Percentiles rank a stretch among this genome's conserved stretches.
phyloP scores from a whole-genome alignment of 2,113 vertebrate species.

The Tachycineta bicolor region DNA sequence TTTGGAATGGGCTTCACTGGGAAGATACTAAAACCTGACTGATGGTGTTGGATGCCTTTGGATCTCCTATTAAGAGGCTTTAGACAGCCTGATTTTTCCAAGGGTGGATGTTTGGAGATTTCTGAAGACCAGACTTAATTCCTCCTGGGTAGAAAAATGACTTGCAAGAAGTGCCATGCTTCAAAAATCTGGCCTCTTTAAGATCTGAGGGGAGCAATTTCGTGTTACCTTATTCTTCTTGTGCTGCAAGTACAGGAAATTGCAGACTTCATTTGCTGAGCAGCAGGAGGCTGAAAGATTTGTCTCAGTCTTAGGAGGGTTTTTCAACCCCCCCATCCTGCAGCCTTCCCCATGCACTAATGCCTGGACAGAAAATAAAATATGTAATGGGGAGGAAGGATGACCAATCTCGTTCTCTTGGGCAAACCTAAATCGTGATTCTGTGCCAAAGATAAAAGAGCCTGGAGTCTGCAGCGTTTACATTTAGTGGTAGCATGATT shows the following conservation, averaged over 20 bases:
- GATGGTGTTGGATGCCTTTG: neutral
- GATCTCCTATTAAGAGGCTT: neutral
- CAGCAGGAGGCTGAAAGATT: slow-evolving; percentile 10
- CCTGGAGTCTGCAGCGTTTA: neutral
- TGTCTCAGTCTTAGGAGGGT: neutral
- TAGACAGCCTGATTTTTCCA: neutral
- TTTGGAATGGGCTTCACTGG: neutral
- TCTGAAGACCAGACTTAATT: neutral
- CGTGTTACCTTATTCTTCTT: neutral
- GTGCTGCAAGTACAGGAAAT: slow-evolving; percentile 35
- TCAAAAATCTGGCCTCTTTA: neutral
- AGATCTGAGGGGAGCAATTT: slow-evolving; percentile 11
- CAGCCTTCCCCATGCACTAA: neutral
- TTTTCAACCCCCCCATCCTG: neutral
- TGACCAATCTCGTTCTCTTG: neutral
- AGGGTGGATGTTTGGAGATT: neutral
- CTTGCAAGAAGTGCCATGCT: neutral
- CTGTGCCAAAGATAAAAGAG: neutral
- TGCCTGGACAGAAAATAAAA: neutral
- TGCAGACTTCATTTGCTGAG: slow-evolving; percentile 21
- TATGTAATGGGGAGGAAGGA: neutral
- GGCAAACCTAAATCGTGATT: neutral
- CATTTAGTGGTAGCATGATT: neutral
- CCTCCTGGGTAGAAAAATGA: neutral
- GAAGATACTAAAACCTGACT: neutral